Conservation (phyloP, 2,797 vertebrate genomes). For the Aplochiton taeniatus region DNA sequence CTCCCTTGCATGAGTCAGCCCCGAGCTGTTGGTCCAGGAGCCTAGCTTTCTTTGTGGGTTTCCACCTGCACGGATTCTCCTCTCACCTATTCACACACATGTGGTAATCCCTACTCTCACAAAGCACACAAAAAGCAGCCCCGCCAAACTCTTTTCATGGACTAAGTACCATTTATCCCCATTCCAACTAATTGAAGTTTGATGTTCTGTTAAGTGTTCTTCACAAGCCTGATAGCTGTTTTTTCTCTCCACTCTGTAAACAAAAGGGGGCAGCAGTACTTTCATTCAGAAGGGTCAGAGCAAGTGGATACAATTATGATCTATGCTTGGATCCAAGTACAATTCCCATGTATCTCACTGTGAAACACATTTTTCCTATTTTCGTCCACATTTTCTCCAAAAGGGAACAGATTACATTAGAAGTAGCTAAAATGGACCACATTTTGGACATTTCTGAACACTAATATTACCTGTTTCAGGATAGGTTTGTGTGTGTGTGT, state of each 20-base stretch:
- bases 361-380: no score
- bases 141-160: constrained; percentile 6
- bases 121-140: constrained; percentile 7
- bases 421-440: no score
- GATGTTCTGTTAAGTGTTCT: constrained; percentile 11
- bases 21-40: not conserved
- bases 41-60: not conserved
- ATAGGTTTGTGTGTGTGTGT: not conserved
- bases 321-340: no score
- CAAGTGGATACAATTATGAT: no score
- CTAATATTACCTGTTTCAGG: not conserved
- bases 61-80: constrained; percentile 4
- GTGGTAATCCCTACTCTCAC: constrained; percentile 10
- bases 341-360: no score
- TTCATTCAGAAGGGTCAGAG: not conserved
- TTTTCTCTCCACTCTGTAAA: not conserved
- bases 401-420: no score
- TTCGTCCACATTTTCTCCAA: no score
- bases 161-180: constrained; percentile 7
- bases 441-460: no score
- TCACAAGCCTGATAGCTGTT: not conserved
- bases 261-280: not conserved
- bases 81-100: not conserved
- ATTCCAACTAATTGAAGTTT: constrained; percentile 12
- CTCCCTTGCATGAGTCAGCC: constrained; percentile 3